Base-by-base conservation (phyloP, 2,888 invertebrate species). In the Xestia sexstrigata region DNA sequence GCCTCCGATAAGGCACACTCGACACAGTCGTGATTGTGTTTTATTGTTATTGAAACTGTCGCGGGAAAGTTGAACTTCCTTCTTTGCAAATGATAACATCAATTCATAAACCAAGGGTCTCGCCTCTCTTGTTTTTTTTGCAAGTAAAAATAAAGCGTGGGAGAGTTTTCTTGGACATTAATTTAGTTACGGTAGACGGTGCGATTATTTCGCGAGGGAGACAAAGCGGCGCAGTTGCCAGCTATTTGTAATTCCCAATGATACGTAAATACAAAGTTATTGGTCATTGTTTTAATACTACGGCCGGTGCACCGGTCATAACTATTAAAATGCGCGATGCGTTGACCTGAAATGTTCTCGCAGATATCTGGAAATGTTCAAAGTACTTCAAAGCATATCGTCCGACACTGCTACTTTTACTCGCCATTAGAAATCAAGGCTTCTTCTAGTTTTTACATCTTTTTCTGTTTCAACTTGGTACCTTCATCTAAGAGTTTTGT, bases 211-310 rank as follows among this genome's bases (percentile, higher is more conserved):
- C 89, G 87, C 79, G 81, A 77, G 70, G 78, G 84, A 92, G 91
- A 92, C 90, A 91, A 89, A 90, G 84, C 89, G 86, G 83, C 87
- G 79, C 85, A 84, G 89, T 87, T 89, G 89, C 82, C 89, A 86
- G 88, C 88, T 90, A 86, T 89, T 91, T 89, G 89, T 88, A 87
- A 88, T 90, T 88, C 86, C 90, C 93, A 93, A 94, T 94, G 94
- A 93, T 93, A 92, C 93, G 93, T 94, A 94, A 94, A 94, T 93
- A 93, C 91, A 91, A 92, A 95, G 92, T 95, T 95, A 95, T 95
- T 94, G 95, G 93, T 93, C 95, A 95, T 96, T 95, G 95, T 96
- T 94, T 95, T 94, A 95, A 93, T 92, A 93, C 93, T 93, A 93
- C 91, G 89, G 91, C 91, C 89, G 89, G 90, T 91, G 92, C 89